phyloP scores from a whole-genome alignment of 92 coral and sea anemone genomes.

The Micromussa lordhowensis region DNA sequence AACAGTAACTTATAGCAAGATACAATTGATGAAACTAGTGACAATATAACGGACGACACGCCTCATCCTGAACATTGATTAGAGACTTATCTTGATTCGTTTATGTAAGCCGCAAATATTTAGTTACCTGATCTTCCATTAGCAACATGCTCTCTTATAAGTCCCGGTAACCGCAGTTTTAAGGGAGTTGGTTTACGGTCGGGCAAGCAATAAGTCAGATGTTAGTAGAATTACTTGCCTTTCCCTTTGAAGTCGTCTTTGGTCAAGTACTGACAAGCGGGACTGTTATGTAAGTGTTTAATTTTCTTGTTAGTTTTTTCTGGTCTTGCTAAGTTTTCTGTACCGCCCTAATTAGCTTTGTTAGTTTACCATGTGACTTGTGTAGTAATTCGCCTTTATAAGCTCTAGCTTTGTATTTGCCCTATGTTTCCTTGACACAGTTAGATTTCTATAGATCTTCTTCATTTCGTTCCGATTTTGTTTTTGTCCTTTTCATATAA shows the following conservation, averaged over 20 bases:
- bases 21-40: no score
- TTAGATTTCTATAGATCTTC: no score
- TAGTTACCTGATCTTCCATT: conserved; percentile 1
- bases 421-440: background rate
- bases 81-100: background rate
- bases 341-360: background rate
- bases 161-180: conserved; percentile 10
- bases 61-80: background rate
- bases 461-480: no score
- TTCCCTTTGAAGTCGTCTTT: background rate
- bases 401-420: background rate
- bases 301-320: background rate
- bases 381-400: background rate
- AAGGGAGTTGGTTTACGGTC: background rate
- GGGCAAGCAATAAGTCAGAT: background rate
- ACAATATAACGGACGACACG: no score
- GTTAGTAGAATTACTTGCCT: background rate
- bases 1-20: no score
- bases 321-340: background rate
- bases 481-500: no score
- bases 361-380: background rate
- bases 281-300: background rate
- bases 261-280: conserved; percentile 18
- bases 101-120: conserved; percentile 6
- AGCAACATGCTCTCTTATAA: background rate